Evolutionary conservation across 2,888 invertebrate species (phyloP).

Genomic region (Neoitamus cyanurus): DNA sequence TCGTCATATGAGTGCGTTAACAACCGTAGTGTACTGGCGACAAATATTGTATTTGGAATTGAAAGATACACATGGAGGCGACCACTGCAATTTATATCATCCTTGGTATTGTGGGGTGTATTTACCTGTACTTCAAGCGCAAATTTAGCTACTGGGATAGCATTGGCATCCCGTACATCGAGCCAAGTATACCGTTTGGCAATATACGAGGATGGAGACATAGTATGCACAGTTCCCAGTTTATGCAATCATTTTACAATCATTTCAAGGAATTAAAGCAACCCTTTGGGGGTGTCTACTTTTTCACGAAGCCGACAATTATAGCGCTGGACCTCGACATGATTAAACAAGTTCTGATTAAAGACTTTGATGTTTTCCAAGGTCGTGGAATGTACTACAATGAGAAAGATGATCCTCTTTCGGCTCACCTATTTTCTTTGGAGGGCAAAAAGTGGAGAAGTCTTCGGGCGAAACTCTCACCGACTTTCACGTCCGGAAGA

Average conservation of each 20-base stretch:
- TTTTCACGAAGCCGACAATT: constrained; percentile 49
- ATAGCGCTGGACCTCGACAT: constrained; percentile 55
- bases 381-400: constrained; percentile 57
- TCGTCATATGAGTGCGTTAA: too few species aligned
- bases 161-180: constrained; percentile 56
- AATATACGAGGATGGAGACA: constrained; percentile 54
- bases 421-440: constrained; percentile 56
- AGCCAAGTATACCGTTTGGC: constrained; percentile 56
- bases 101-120: not conserved
- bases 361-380: constrained; percentile 59
- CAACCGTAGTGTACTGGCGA: too few species aligned
- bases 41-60: too few species aligned
- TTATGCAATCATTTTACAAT: not conserved
- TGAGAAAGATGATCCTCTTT: constrained; percentile 57
- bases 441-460: constrained; percentile 63
- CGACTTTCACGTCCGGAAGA: constrained; percentile 66
- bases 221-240: constrained; percentile 34
- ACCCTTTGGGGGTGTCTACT: constrained; percentile 49
- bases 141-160: constrained; percentile 55
- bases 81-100: not conserved
- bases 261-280: constrained; percentile 2
- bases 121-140: not conserved
- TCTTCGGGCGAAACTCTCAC: constrained; percentile 62
- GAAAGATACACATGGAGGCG: too few species aligned
- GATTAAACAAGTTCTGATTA: constrained; percentile 57